Evolutionary conservation across 1,140 invertebrate genomes (phyloP).

Genomic region (Drosophila sulfurigaster): DNA sequence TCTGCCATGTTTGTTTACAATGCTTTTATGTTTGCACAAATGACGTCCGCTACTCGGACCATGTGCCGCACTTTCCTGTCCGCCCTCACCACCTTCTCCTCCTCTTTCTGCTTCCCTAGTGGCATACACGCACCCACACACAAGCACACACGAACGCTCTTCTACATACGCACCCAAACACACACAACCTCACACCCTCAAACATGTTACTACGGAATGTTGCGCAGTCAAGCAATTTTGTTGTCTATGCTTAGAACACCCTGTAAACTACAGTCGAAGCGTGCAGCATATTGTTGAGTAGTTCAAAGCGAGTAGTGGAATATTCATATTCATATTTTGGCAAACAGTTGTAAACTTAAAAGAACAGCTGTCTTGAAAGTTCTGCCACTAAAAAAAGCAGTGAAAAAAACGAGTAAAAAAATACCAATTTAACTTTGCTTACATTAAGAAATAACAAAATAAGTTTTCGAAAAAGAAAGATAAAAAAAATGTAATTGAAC

Average conservation of each 20-base stretch:
- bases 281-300: background rate
- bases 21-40: slow-evolving; percentile 82
- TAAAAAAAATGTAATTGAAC: too few relatives aligned
- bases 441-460: too few relatives aligned
- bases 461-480: too few relatives aligned
- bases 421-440: too few relatives aligned
- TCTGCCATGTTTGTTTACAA: slow-evolving; percentile 79
- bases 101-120: background rate
- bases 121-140: slow-evolving; percentile 8
- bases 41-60: slow-evolving; percentile 52
- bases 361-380: too few relatives aligned
- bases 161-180: slow-evolving; percentile 1
- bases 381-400: too few relatives aligned
- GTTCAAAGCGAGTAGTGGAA: background rate
- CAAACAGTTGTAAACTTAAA: too few relatives aligned
- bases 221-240: slow-evolving; percentile 31
- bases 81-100: background rate
- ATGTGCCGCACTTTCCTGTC: slow-evolving; percentile 24
- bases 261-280: background rate
- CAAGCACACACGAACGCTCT: background rate
- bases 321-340: background rate
- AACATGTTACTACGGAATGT: slow-evolving; percentile 31
- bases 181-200: slow-evolving; percentile 1
- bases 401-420: too few relatives aligned
- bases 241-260: slow-evolving; percentile 23